Percentiles rank a stretch among this genome's conserved stretches.
These are phyloP conservation scores for Chamaetylas fuelleborni DNA, from an alignment of 2,113 vertebrate genomes.

Conservation along the genomic window DNA sequence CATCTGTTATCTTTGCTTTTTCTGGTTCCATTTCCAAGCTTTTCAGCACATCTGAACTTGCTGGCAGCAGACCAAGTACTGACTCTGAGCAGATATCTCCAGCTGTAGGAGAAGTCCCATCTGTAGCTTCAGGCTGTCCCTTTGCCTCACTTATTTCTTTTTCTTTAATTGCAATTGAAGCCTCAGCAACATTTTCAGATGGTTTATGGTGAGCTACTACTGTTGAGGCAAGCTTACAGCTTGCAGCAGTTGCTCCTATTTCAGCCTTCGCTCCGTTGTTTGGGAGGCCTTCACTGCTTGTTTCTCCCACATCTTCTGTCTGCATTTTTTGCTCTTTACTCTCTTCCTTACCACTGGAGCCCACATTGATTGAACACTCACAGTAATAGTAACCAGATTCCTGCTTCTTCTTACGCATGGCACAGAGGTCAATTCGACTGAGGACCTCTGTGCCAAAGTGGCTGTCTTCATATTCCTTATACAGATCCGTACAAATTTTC, in stretches of 20 bases:
- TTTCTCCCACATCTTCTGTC: neutral
- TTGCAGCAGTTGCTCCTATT: neutral
- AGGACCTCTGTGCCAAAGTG: constrained; percentile 57
- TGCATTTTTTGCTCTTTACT: neutral
- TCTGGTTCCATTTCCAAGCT: neutral
- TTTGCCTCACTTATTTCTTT: neutral
- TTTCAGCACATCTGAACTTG: neutral
- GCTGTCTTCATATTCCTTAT: constrained; percentile 59
- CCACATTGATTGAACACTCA: constrained; percentile 35
- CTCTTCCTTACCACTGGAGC: neutral
- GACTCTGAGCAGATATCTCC: constrained; percentile 19
- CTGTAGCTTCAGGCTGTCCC: constrained; percentile 29
- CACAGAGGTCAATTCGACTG: constrained; percentile 56
- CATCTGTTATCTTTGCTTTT: constrained; percentile 47
- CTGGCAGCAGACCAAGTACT: constrained; percentile 53
- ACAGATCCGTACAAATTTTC: constrained; percentile 39
- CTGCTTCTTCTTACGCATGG: constrained; percentile 64
- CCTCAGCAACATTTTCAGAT: constrained; percentile 10
- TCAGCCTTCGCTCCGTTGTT: neutral
- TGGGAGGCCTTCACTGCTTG: neutral
- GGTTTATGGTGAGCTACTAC: neutral
- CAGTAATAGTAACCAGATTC: constrained; percentile 56
- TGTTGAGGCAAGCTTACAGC: neutral
- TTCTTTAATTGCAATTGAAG: neutral
- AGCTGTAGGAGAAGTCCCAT: neutral